phyloP scores from a whole-genome alignment of 1,140 invertebrate genomes.

The Euura saliciscinereae region DNA sequence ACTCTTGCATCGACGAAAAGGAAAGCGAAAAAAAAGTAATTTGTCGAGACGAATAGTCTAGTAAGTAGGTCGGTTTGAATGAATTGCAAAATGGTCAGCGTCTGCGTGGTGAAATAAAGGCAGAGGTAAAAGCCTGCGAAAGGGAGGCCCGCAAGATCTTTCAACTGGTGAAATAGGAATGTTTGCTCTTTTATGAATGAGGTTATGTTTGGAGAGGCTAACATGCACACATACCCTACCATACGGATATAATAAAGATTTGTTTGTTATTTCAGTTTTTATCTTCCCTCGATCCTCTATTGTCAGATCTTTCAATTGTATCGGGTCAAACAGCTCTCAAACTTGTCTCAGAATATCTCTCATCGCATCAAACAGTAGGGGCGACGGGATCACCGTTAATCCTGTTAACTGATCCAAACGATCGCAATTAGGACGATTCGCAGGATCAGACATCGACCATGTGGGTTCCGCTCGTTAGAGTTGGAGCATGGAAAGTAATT shows the following conservation, averaged over 20 bases:
- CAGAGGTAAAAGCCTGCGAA: background rate
- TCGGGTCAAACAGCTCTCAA: no score
- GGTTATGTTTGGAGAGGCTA: background rate
- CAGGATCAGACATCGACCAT: background rate
- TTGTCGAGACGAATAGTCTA: no score
- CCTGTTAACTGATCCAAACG: no score
- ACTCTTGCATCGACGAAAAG: no score
- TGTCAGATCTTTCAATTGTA: no score
- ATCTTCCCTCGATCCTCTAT: no score
- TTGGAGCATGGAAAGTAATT: background rate
- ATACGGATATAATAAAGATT: background rate
- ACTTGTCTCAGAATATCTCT: no score
- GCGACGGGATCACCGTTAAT: no score
- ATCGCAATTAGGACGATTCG: background rate
- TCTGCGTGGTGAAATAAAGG: background rate
- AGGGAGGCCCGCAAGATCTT: background rate
- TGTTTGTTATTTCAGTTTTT: no score
- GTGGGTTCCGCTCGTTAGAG: background rate
- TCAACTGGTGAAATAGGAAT: background rate
- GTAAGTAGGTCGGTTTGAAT: background rate
- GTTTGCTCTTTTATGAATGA: background rate
- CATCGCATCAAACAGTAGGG: no score
- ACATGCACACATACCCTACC: background rate
- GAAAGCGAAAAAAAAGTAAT: no score
- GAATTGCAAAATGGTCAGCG: constrained; percentile 4